These are phyloP conservation scores for Corbicula japonica DNA, from an alignment of 2,888 invertebrate genomes.

Conservation along the genomic window DNA sequence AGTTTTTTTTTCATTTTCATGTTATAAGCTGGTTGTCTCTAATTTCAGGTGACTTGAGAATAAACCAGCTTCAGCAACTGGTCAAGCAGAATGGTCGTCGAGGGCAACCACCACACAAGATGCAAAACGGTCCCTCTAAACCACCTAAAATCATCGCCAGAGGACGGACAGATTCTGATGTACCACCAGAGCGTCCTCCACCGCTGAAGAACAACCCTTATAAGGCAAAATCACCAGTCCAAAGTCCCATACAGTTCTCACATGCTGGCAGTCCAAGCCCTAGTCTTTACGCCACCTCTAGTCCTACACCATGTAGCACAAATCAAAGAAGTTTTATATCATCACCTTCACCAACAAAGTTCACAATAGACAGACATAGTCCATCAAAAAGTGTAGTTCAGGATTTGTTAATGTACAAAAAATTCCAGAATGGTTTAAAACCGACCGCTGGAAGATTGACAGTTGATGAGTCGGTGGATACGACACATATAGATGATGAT, in stretches of 20 bases:
- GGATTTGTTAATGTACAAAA: constrained; percentile 67
- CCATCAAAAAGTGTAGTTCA: constrained; percentile 64
- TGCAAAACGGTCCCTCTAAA: constrained; percentile 29
- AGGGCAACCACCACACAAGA: constrained; percentile 58
- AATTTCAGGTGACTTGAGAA: constrained; percentile 60
- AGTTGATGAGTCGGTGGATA: constrained; percentile 63
- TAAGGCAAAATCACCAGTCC: constrained; percentile 55
- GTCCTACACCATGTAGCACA: constrained; percentile 55
- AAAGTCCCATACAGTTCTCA: constrained; percentile 43
- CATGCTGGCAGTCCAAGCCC: constrained; percentile 60
- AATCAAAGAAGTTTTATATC: constrained; percentile 39
- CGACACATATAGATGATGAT: constrained; percentile 62
- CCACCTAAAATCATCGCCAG: constrained; percentile 55
- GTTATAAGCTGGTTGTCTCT: background rate
- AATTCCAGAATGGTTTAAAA: constrained; percentile 62
- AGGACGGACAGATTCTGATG: constrained; percentile 35
- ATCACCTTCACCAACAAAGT: constrained; percentile 45
- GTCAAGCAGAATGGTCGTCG: constrained; percentile 60
- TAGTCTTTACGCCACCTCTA: constrained; percentile 51
- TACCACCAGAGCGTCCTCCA: constrained; percentile 63
- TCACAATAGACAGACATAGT: constrained; percentile 41
- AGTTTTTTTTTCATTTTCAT: background rate
- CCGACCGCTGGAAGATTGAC: constrained; percentile 43
- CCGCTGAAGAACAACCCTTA: constrained; percentile 58
- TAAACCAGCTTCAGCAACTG: constrained; percentile 54